A percentile compares a stretch with the other conserved stretches of the same genome.
phyloP scores from a whole-genome alignment of 2,797 vertebrate species.

The Malacoraja senta region DNA sequence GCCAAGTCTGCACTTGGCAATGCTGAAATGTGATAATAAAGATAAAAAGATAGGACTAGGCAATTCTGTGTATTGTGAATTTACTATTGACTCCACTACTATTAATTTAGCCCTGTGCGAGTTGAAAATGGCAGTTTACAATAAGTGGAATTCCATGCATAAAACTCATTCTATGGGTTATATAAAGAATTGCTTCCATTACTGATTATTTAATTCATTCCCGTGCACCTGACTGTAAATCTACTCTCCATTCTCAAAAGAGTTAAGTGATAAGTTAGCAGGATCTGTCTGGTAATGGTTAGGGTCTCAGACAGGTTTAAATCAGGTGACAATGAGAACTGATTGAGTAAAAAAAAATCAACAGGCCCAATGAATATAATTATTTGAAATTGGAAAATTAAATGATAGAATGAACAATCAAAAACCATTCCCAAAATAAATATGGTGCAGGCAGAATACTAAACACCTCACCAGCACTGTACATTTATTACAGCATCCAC shows the following conservation, averaged over 20 bases:
- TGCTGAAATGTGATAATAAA: neutral
- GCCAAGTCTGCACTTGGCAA: constrained; percentile 18
- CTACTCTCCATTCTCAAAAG: neutral
- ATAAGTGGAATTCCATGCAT: neutral
- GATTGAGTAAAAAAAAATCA: neutral
- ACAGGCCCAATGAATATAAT: too few relatives aligned
- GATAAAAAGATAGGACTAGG: neutral
- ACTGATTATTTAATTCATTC: neutral
- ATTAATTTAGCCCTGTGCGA: neutral
- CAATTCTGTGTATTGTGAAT: neutral
- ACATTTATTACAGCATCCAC: neutral
- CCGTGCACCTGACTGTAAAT: neutral
- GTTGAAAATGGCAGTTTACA: neutral
- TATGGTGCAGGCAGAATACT: constrained; percentile 44
- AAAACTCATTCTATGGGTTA: neutral
- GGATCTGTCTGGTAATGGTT: neutral
- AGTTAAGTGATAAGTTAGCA: neutral
- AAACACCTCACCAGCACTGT: constrained; percentile 37
- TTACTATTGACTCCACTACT: neutral
- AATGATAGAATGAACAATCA: neutral
- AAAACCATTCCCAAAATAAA: neutral
- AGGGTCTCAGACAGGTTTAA: neutral
- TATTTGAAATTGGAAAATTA: neutral
- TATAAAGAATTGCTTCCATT: neutral
- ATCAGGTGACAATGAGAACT: neutral